Conservation (phyloP, 2,888 invertebrate genomes). For the Kryphioiulus occultus region DNA sequence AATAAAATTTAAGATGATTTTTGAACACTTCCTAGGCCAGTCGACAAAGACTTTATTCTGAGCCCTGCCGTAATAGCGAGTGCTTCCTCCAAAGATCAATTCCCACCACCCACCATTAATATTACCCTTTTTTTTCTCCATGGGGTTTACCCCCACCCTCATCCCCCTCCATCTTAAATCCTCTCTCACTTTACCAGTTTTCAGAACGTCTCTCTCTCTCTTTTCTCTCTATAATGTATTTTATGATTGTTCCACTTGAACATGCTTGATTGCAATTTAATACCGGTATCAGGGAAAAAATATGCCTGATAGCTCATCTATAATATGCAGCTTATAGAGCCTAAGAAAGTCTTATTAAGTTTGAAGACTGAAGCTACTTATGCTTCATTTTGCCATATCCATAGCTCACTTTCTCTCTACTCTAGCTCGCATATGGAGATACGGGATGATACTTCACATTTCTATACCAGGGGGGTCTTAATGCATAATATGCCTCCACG, state of each 20-base stretch:
- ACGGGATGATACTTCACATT: slow-evolving; percentile 7
- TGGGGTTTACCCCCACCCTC: neutral
- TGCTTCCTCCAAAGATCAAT: neutral
- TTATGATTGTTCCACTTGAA: slow-evolving; percentile 44
- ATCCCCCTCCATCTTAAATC: neutral
- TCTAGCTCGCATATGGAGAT: neutral
- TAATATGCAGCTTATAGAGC: slow-evolving; percentile 43
- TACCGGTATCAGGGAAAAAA: slow-evolving; percentile 42
- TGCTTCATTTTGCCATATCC: slow-evolving; percentile 39
- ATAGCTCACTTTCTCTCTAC: slow-evolving; percentile 1
- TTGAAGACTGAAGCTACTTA: slow-evolving; percentile 41
- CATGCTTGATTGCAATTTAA: slow-evolving; percentile 45
- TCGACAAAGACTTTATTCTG: no score
- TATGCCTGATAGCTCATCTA: slow-evolving; percentile 43
- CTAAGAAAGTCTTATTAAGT: slow-evolving; percentile 35
- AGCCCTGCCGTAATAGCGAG: neutral
- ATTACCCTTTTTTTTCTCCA: neutral
- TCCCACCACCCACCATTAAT: neutral
- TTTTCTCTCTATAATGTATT: slow-evolving; percentile 22
- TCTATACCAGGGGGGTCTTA: neutral
- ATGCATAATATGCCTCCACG: slow-evolving; percentile 23
- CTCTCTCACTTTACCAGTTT: neutral
- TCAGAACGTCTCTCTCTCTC: neutral
- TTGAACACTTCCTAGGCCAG: no score
- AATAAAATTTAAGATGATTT: no score